Conservation (phyloP, 1,140 invertebrate genomes). For the Drosophila cardini region DNA sequence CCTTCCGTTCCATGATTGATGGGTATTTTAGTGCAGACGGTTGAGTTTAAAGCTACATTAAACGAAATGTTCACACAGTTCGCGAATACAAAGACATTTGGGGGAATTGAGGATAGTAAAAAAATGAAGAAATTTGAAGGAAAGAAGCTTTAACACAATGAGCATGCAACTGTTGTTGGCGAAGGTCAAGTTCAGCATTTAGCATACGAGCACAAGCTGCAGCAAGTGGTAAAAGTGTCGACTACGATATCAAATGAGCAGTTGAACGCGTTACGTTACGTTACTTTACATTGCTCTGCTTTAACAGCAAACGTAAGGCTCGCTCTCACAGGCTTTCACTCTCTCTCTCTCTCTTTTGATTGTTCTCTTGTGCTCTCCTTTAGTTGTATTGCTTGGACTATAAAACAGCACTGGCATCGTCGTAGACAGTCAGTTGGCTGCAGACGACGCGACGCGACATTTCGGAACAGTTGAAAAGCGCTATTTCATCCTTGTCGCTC, state of each 20-base stretch:
- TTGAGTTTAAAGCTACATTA: constrained; percentile 32
- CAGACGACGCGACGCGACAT: constrained; percentile 56
- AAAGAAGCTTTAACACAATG: not conserved
- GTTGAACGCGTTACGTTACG: constrained; percentile 30
- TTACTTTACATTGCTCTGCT: not conserved
- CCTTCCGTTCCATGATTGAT: constrained; percentile 64
- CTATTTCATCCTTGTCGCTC: constrained; percentile 20
- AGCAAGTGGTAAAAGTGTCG: constrained; percentile 21
- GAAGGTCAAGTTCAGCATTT: constrained; percentile 74
- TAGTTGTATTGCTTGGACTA: constrained; percentile 26
- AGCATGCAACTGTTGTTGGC: constrained; percentile 66
- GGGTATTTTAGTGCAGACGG: constrained; percentile 36
- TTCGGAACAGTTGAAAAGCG: constrained; percentile 38
- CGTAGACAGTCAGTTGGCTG: constrained; percentile 59
- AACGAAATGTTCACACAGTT: constrained; percentile 30
- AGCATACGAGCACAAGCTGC: constrained; percentile 25
- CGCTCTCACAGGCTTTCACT: constrained; percentile 1
- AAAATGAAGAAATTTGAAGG: not conserved
- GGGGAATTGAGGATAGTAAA: constrained; percentile 18
- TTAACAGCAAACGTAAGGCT: constrained; percentile 4
- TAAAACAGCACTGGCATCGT: constrained; percentile 49
- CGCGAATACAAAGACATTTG: constrained; percentile 50
- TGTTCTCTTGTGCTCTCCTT: not conserved
- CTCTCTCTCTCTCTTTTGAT: not conserved
- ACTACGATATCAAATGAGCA: constrained; percentile 45